Percentiles rank a stretch among this genome's conserved stretches.
These are phyloP conservation scores for Tympanoctomys barrerae DNA, from an alignment of 2,797 vertebrate genomes.

Conservation along the genomic window DNA sequence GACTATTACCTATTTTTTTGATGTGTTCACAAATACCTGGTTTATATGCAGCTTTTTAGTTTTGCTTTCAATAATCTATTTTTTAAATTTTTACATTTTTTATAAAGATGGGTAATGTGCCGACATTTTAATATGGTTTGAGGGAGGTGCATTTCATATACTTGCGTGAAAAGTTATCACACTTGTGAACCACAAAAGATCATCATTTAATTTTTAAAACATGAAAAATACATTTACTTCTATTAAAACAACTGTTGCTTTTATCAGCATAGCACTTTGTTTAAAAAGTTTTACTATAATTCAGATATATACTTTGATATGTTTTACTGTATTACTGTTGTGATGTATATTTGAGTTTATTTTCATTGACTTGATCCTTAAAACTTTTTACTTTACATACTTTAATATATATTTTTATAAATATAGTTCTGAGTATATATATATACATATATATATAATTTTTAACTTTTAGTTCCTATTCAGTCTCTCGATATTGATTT, in stretches of 20 bases:
- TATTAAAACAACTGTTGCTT: slow-evolving; percentile 23
- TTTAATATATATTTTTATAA: slow-evolving; percentile 39
- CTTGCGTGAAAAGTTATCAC: background rate
- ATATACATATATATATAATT: background rate
- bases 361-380: slow-evolving; percentile 41
- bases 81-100: background rate
- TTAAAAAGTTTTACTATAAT: slow-evolving; percentile 26
- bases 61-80: slow-evolving; percentile 44
- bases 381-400: background rate
- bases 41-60: slow-evolving; percentile 37
- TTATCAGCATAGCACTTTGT: slow-evolving; percentile 8
- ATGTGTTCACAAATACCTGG: background rate
- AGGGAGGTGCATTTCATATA: background rate
- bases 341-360: slow-evolving; percentile 33
- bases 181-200: background rate
- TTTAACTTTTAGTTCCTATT: slow-evolving; percentile 24
- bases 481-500: slow-evolving; percentile 10
- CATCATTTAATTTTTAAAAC: background rate
- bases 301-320: background rate
- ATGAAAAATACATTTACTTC: background rate
- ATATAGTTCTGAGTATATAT: background rate
- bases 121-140: background rate
- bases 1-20: background rate
- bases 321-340: background rate
- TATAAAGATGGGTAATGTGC: background rate